Evolutionary conservation across 37 sponge, comb jelly and placozoan genomes (phyloP).

Genomic region (Aphrocallistes beatrix): DNA sequence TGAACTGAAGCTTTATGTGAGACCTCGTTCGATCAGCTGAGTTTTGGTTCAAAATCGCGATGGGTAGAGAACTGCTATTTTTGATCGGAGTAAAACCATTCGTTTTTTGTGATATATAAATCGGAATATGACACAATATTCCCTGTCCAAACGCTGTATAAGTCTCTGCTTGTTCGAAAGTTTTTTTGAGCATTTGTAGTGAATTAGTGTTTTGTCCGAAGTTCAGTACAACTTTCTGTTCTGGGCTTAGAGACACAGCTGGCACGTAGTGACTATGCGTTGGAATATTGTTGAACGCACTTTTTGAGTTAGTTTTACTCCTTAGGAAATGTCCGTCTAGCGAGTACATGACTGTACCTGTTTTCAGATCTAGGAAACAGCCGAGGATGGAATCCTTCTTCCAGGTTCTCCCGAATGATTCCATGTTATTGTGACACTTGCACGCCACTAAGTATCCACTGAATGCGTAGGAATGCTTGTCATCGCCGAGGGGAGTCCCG

Average conservation of each 20-base stretch:
- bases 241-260: not conserved
- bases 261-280: not conserved
- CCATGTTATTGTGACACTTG: not conserved
- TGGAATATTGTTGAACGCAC: slow-evolving; percentile 1
- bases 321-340: not conserved
- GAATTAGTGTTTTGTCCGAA: not conserved
- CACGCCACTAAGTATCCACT: not conserved
- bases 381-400: slow-evolving; percentile 4
- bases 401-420: slow-evolving; percentile 5
- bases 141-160: not conserved
- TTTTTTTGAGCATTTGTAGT: not conserved
- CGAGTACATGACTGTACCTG: not conserved
- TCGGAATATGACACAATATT: not conserved
- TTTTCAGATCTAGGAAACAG: not conserved
- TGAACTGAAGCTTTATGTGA: not conserved
- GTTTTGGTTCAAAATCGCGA: not conserved
- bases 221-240: not conserved
- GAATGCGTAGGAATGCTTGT: slow-evolving; percentile 18
- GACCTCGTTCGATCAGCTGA: not conserved
- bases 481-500: not conserved
- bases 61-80: not conserved
- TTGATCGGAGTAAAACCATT: not conserved
- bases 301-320: not conserved
- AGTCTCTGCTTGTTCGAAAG: not conserved
- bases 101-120: not conserved